Conservation (phyloP, 2,113 vertebrate genomes). For the Lathamus discolor region DNA sequence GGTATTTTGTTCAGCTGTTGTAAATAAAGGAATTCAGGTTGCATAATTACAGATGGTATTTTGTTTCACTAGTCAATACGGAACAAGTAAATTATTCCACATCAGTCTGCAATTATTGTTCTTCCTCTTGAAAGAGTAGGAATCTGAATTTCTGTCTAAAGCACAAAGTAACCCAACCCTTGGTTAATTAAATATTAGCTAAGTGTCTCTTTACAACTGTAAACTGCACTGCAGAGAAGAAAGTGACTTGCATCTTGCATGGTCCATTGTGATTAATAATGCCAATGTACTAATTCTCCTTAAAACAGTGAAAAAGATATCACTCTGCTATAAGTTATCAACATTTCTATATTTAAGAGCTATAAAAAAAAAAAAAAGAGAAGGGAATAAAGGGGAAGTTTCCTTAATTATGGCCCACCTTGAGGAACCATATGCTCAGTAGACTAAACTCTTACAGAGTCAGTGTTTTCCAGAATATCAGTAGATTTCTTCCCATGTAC, state of each 20-base stretch:
- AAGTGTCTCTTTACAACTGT: neutral
- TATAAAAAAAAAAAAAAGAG: neutral
- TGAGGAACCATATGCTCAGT: neutral
- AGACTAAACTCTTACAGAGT: neutral
- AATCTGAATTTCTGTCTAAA: neutral
- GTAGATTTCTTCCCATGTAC: neutral
- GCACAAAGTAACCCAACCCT: neutral
- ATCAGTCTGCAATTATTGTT: neutral
- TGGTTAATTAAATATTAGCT: neutral
- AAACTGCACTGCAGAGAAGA: neutral
- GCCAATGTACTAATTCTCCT: neutral
- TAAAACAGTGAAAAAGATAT: neutral
- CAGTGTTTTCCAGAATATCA: neutral
- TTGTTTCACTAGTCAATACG: neutral
- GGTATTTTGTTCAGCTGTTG: neutral
- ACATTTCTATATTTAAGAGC: neutral
- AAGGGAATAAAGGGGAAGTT: neutral
- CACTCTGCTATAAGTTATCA: neutral
- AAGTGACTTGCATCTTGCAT: neutral
- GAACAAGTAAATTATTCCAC: neutral
- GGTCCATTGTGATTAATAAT: neutral
- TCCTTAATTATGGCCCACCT: neutral
- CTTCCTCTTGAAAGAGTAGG: neutral
- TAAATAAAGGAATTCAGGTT: neutral
- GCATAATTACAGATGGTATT: neutral